phyloP scores from a whole-genome alignment of 2,113 vertebrate genomes.

The Notiomystis cincta region DNA sequence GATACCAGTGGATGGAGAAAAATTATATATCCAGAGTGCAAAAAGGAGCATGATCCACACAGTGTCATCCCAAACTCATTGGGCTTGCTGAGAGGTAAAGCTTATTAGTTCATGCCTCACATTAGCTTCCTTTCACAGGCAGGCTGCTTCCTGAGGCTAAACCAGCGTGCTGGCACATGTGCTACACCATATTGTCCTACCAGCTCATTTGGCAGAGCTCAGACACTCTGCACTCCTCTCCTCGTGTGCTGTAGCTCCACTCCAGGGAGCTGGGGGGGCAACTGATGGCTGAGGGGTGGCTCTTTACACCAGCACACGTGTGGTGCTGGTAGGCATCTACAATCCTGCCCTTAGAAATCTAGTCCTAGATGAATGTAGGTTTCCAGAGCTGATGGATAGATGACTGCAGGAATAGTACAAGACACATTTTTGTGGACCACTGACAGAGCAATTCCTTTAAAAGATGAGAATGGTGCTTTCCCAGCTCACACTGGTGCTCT shows the following conservation, averaged over 20 bases:
- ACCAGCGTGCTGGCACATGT: not conserved
- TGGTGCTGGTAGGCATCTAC: not conserved
- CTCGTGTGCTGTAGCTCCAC: not conserved
- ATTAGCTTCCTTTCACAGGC: slow-evolving; percentile 21
- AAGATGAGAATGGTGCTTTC: not conserved
- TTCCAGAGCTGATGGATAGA: not conserved
- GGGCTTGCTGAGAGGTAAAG: not conserved
- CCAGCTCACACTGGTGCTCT: not conserved
- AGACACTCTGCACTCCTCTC: not conserved
- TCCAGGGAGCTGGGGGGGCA: not conserved
- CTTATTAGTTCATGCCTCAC: not conserved
- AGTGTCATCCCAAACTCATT: not conserved
- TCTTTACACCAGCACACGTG: not conserved
- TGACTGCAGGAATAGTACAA: not conserved
- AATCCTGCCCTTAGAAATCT: not conserved
- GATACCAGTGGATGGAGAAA: not conserved
- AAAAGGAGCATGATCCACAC: not conserved
- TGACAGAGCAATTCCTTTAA: not conserved
- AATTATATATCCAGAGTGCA: not conserved
- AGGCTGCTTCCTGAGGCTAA: slow-evolving; percentile 43
- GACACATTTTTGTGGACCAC: not conserved
- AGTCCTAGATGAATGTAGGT: not conserved
- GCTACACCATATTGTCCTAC: slow-evolving; percentile 8
- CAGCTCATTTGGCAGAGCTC: not conserved
- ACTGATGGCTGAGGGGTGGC: not conserved